Evolutionary conservation across 2,797 vertebrate species (phyloP).

Genomic region (Coregonus suidteri): DNA sequence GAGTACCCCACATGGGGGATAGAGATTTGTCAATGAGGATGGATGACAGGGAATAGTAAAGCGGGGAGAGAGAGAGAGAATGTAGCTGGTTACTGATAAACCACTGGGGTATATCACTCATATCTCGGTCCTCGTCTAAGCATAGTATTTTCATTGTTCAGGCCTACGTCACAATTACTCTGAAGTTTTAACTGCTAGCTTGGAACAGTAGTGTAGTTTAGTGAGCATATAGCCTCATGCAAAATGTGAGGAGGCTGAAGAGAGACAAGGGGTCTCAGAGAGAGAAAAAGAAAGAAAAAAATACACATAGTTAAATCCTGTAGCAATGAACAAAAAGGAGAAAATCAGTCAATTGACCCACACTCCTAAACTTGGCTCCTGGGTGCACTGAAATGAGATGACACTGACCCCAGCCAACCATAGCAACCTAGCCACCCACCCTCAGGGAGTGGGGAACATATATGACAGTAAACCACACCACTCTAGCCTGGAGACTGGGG

Average conservation of each 20-base stretch:
- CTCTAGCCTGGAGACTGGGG: background rate
- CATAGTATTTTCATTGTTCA: too few relatives aligned
- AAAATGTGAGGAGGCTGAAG: background rate
- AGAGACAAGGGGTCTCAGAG: background rate
- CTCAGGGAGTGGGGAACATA: background rate
- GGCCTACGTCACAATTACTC: too few relatives aligned
- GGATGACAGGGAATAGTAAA: background rate
- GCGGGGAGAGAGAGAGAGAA: background rate
- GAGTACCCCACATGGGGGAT: background rate
- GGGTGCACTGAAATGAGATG: background rate
- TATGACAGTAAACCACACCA: background rate
- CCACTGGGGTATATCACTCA: background rate
- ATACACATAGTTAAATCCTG: background rate
- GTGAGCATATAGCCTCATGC: background rate
- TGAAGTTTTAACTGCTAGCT: too few relatives aligned
- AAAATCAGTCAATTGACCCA: background rate
- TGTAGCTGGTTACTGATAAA: background rate
- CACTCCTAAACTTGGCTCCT: background rate
- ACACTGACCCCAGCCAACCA: background rate
- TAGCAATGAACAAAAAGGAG: background rate
- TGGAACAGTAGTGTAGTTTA: too few relatives aligned
- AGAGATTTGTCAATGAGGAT: slow-evolving; percentile 12
- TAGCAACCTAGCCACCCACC: background rate
- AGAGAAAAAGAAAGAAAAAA: background rate
- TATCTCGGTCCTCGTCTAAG: background rate